These are phyloP conservation scores for Litocranius walleri DNA, from an alignment of 2,113 vertebrate genomes.

Conservation along the genomic window DNA sequence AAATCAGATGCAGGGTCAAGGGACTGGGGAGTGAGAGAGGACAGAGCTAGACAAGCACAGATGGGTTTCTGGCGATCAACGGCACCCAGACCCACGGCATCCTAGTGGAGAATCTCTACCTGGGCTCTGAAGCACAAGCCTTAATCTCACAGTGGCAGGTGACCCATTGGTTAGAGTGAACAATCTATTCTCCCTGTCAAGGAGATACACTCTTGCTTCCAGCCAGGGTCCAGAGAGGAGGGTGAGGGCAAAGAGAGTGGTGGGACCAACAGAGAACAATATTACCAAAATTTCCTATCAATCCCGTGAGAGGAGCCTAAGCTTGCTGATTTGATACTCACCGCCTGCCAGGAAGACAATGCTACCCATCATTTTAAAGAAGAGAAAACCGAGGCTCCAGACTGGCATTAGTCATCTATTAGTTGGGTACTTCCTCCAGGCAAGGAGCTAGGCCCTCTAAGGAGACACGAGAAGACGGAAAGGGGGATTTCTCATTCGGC, in stretches of 20 bases:
- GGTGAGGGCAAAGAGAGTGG: rapidly evolving
- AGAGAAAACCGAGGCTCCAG: neutral
- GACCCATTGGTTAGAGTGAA: neutral
- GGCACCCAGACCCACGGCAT: neutral
- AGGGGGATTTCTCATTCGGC: neutral
- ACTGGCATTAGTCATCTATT: neutral
- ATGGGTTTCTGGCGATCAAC: rapidly evolving
- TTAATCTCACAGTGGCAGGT: neutral
- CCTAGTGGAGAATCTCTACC: neutral
- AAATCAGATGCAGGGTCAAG: neutral
- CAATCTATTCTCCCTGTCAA: rapidly evolving
- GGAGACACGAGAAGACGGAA: neutral
- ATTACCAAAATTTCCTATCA: neutral
- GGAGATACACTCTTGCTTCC: neutral
- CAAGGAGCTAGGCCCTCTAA: neutral
- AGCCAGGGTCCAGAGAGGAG: neutral
- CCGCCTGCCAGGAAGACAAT: neutral
- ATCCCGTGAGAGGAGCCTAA: neutral
- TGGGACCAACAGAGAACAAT: neutral
- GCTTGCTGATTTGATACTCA: neutral
- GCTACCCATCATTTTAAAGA: neutral
- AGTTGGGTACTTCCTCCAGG: neutral
- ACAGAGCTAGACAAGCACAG: neutral
- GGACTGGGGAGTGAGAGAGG: neutral
- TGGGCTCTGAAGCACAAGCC: neutral